Evolutionary conservation across 1,140 invertebrate species (phyloP).

Genomic region (Holotrichia oblita): DNA sequence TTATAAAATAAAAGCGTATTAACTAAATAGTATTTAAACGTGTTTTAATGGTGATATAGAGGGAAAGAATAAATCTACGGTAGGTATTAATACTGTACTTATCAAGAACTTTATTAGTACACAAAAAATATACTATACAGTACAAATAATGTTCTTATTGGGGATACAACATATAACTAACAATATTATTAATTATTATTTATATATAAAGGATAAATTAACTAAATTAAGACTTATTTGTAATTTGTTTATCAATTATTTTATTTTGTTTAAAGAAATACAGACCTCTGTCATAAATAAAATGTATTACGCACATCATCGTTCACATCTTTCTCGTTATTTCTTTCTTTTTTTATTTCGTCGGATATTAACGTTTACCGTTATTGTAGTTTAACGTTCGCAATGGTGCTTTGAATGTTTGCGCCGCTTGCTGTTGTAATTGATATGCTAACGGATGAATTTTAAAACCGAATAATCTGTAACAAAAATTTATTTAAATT

Average conservation of each 20-base stretch:
- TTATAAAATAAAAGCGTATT: slow-evolving; percentile 1
- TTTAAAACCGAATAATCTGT: slow-evolving; percentile 99
- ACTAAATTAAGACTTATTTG: slow-evolving; percentile 37
- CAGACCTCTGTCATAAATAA: slow-evolving; percentile 39
- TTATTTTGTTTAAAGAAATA: slow-evolving; percentile 37
- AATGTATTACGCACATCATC: not conserved
- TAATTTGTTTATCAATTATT: slow-evolving; percentile 35
- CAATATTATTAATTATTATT: slow-evolving; percentile 29
- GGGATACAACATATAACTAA: slow-evolving; percentile 39
- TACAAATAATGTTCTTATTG: slow-evolving; percentile 38
- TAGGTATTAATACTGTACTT: slow-evolving; percentile 27
- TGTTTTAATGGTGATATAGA: not conserved
- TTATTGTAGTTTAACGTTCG: slow-evolving; percentile 68
- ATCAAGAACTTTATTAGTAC: slow-evolving; percentile 39
- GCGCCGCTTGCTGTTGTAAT: slow-evolving; percentile 91
- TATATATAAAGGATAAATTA: slow-evolving; percentile 40
- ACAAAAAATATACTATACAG: slow-evolving; percentile 42
- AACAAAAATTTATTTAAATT: slow-evolving; percentile 53
- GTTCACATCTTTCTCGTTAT: not conserved
- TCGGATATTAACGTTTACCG: slow-evolving; percentile 65
- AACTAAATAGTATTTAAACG: not conserved
- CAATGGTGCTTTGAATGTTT: slow-evolving; percentile 89
- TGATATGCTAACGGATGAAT: slow-evolving; percentile 99
- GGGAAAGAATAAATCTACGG: not conserved
- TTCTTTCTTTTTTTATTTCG: not conserved